These are phyloP conservation scores for Anthonomus grandis DNA, from an alignment of 1,140 invertebrate species.

Conservation along the genomic window DNA sequence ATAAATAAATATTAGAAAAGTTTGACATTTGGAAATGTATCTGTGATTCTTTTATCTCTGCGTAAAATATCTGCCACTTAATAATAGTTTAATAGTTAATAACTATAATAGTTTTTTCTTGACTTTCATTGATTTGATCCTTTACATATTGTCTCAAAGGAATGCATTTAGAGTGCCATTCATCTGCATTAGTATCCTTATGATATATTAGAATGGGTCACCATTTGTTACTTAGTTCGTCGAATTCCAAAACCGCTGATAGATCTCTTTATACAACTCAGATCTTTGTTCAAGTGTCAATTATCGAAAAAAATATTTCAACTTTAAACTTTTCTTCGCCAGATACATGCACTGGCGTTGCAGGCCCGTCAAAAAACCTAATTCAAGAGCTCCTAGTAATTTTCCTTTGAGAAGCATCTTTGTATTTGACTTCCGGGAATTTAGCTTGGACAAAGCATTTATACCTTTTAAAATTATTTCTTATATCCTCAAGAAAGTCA, in stretches of 20 bases:
- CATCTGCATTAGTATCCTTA: neutral
- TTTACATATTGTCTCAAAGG: neutral
- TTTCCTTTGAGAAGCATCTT: neutral
- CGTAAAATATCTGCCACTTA: neutral
- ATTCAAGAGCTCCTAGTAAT: neutral
- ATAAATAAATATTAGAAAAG: neutral
- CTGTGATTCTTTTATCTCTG: neutral
- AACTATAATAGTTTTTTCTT: neutral
- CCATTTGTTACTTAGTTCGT: too few species aligned
- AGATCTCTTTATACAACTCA: too few species aligned
- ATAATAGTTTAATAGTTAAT: too few species aligned
- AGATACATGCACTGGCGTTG: neutral
- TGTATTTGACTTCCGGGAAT: neutral
- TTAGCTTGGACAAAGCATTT: neutral
- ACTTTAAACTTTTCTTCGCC: too few species aligned
- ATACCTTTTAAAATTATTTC: neutral
- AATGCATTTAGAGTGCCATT: neutral
- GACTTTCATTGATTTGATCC: neutral
- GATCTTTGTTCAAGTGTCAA: too few species aligned
- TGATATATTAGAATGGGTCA: neutral
- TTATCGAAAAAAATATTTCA: too few species aligned
- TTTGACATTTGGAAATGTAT: neutral
- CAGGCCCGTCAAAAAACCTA: neutral
- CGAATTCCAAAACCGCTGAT: too few species aligned
- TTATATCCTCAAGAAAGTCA: neutral